Conservation (phyloP, 1,140 invertebrate species). For the Monomorium pharaonis region DNA sequence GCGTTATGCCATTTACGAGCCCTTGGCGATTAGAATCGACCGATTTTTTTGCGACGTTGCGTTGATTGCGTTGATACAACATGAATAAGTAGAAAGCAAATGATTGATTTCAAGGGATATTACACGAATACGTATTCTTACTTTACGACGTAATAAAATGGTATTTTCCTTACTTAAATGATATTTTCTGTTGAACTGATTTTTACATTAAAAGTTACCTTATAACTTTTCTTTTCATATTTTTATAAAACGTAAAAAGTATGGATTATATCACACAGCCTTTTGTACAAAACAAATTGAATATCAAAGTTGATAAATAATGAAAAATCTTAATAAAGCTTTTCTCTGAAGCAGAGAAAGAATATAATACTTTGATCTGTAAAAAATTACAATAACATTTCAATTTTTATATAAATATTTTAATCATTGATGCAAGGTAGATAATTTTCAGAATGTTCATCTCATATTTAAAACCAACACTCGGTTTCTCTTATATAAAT, state of each 20-base stretch:
- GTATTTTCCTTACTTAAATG: background rate
- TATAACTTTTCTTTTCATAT: background rate
- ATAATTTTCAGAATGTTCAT: background rate
- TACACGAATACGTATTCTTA: background rate
- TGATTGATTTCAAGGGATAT: background rate
- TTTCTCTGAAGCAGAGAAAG: background rate
- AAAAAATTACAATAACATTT: background rate
- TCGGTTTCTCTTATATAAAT: conserved; percentile 30
- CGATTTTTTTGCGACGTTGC: background rate
- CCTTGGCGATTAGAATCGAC: background rate
- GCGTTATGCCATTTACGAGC: background rate
- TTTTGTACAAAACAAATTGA: background rate
- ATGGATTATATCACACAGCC: background rate
- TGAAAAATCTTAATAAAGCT: background rate
- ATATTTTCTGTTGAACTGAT: background rate
- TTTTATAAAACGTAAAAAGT: background rate
- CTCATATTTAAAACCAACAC: background rate
- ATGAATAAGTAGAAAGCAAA: background rate
- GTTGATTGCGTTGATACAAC: background rate
- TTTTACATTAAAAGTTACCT: background rate
- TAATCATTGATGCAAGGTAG: background rate
- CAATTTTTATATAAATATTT: background rate
- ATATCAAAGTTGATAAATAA: background rate
- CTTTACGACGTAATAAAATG: background rate
- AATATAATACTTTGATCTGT: background rate